Evolutionary conservation across 2,888 invertebrate genomes (phyloP).

Genomic region (Melikaiella ostensackeni): DNA sequence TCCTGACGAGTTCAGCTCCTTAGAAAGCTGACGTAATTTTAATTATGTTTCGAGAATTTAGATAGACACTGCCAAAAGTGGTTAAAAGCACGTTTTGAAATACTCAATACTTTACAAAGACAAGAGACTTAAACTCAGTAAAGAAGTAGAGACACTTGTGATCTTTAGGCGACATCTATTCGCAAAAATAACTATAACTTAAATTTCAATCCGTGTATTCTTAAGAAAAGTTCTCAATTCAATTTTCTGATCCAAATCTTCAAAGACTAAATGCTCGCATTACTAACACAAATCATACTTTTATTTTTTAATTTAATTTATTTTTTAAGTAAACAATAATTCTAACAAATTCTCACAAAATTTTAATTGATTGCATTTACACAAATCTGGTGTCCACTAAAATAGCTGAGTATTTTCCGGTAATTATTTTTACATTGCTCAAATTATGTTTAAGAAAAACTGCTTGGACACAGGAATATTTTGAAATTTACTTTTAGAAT

Average conservation of each 20-base stretch:
- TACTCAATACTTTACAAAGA: conserved; percentile 12
- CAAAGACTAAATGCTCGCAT: conserved; percentile 33
- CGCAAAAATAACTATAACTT: neutral
- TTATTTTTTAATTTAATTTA: conserved; percentile 34
- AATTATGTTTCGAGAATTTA: conserved; percentile 11
- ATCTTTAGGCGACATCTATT: neutral
- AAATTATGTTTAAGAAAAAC: neutral
- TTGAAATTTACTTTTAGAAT: neutral
- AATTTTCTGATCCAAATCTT: neutral
- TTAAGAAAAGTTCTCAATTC: neutral
- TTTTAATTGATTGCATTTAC: conserved; percentile 39
- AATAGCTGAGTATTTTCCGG: conserved; percentile 72
- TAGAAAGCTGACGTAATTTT: conserved; percentile 11
- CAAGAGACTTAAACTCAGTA: conserved; percentile 42
- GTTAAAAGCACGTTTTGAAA: conserved; percentile 37
- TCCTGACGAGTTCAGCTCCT: neutral
- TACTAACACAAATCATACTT: conserved; percentile 15
- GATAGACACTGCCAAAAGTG: neutral
- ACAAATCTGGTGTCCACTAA: conserved; percentile 72
- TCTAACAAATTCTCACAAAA: neutral
- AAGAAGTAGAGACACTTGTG: conserved; percentile 37
- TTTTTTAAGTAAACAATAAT: conserved; percentile 40
- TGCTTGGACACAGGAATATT: conserved; percentile 23
- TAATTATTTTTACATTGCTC: conserved; percentile 1
- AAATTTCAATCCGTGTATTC: neutral